These are phyloP conservation scores for Anser brachyrhynchus DNA, from an alignment of 2,113 vertebrate genomes.

Conservation along the genomic window DNA sequence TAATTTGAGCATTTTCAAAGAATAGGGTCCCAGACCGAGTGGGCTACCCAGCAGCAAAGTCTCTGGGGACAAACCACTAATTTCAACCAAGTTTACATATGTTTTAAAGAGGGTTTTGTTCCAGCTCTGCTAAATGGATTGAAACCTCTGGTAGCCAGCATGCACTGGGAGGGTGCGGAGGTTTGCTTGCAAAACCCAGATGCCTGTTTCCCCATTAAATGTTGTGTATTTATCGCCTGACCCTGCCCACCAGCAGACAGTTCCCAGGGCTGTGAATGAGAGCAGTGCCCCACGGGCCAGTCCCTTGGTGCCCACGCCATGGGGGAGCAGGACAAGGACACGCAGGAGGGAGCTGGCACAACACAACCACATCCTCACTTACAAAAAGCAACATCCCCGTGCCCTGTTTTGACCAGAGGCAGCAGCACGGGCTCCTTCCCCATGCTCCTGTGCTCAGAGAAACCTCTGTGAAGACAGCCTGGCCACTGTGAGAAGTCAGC, in stretches of 20 bases:
- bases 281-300: fast-evolving
- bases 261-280: not conserved
- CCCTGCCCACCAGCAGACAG: fast-evolving
- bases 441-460: not conserved
- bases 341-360: not conserved
- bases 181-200: not conserved
- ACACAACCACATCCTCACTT: fast-evolving
- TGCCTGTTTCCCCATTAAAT: not conserved
- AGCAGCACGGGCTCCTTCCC: not conserved
- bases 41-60: not conserved
- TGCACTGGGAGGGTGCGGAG: not conserved
- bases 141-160: not conserved
- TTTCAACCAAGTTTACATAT: not conserved
- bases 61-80: not conserved
- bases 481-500: not conserved
- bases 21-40: not conserved
- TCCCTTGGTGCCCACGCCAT: fast-evolving
- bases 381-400: fast-evolving
- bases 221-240: fast-evolving
- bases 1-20: not conserved
- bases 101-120: not conserved
- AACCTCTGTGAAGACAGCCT: not conserved
- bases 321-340: not conserved
- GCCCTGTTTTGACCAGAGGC: not conserved
- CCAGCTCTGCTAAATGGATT: not conserved